These are phyloP conservation scores for Cheilinus undulatus DNA, from an alignment of 2,113 vertebrate genomes.

Conservation along the genomic window DNA sequence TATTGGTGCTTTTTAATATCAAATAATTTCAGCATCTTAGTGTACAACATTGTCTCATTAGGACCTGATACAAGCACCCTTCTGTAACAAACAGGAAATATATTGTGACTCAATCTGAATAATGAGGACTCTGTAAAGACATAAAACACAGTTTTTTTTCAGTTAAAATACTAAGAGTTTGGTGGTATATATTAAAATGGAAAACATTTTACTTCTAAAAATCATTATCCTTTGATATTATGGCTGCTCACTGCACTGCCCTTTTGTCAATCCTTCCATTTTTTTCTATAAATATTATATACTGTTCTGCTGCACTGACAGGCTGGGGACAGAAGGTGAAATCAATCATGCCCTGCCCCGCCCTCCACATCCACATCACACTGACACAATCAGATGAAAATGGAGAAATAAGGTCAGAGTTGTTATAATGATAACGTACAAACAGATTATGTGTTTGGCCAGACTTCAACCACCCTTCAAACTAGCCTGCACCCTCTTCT, in stretches of 20 bases:
- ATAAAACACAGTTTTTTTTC: too few relatives aligned
- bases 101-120: too few relatives aligned
- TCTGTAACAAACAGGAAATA: too few relatives aligned
- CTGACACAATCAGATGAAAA: constrained; percentile 23
- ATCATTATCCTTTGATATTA: not conserved
- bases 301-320: constrained; percentile 2
- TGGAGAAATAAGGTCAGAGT: constrained; percentile 26
- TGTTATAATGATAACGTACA: constrained; percentile 48
- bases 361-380: not conserved
- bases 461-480: constrained; percentile 37
- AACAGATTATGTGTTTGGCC: constrained; percentile 55
- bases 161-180: too few relatives aligned
- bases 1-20: too few relatives aligned
- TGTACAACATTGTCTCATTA: too few relatives aligned
- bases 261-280: not conserved
- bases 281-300: constrained; percentile 2
- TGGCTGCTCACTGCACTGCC: not conserved
- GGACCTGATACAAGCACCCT: too few relatives aligned
- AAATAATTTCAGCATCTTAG: too few relatives aligned
- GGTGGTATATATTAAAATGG: too few relatives aligned
- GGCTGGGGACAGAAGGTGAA: constrained; percentile 18
- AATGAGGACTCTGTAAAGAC: too few relatives aligned
- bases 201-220: not conserved
- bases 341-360: constrained; percentile 30
- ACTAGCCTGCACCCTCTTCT: constrained; percentile 29